These are phyloP conservation scores for Periplaneta americana DNA, from an alignment of 1,140 invertebrate genomes.

Conservation along the genomic window DNA sequence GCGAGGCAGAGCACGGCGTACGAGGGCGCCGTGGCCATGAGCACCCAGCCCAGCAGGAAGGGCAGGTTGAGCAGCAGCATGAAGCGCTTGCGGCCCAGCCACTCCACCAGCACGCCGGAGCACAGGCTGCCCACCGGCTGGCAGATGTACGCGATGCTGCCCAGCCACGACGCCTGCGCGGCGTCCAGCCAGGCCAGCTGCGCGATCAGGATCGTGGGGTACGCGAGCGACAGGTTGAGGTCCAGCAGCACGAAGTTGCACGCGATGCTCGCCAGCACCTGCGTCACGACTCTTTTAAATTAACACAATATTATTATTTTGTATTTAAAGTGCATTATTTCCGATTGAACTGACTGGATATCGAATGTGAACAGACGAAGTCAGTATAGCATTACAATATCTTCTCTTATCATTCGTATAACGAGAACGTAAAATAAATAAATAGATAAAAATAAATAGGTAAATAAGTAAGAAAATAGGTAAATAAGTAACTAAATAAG, in stretches of 20 bases:
- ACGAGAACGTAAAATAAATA: no score
- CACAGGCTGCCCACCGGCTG: conserved; percentile 29
- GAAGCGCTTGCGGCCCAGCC: conserved; percentile 26
- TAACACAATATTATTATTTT: no score
- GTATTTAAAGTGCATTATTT: no score
- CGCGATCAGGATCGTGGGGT: conserved; percentile 28
- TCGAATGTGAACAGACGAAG: no score
- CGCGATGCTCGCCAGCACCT: not conserved
- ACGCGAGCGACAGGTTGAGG: not conserved
- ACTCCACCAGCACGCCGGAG: conserved; percentile 25
- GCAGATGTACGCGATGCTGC: conserved; percentile 28
- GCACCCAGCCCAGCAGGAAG: conserved; percentile 26
- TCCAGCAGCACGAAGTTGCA: not conserved
- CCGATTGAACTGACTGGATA: no score
- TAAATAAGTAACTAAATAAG: no score
- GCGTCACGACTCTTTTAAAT: no score
- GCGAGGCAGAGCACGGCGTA: conserved; percentile 23
- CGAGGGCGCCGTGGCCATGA: conserved; percentile 24
- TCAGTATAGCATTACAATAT: no score
- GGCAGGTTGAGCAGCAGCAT: conserved; percentile 31
- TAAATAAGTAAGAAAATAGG: no score
- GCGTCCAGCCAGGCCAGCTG: conserved; percentile 24
- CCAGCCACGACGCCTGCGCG: conserved; percentile 29
- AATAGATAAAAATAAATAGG: no score
- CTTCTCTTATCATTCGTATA: no score